Evolutionary conservation across 2,888 invertebrate genomes (phyloP), one percentile per base, ranked within the genome.

Genomic region (Andrena trimmerana): DNA sequence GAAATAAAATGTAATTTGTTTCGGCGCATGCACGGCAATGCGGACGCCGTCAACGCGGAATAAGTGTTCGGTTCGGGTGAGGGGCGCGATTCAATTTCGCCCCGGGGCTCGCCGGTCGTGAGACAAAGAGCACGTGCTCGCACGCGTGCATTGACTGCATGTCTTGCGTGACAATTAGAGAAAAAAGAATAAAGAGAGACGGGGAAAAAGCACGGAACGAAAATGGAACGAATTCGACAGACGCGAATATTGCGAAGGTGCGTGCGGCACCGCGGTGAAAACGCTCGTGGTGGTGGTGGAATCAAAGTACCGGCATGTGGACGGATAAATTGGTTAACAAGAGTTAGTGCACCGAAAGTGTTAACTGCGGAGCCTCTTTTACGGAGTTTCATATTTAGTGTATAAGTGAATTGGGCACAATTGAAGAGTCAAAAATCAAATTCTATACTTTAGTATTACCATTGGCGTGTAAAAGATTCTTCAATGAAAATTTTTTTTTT

Each of bases 91-190:
- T 80, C 82, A 76, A 85, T 87, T 86, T 78, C 65, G 66, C 24
- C 54, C 27, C 3, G 62, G 27, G 27, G 48, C 20, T 79, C 50
- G 16, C 13, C 54, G 70, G 67, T 75, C 85, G 77, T 78, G 67
- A 8, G 73, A 76, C 72, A 73, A 72, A 73, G 71, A 60, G 33
- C 82, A 78, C 50, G 69, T 79, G 72, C 52, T 52, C n/a, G 24
- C 16, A n/a, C 33, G 59, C 72, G 71, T 60, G 66, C 50, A 74
- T 54, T 16, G 70, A 60, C 42, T 16, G 74, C 68, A 60, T 20
- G 60, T 59, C 57, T 87, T 57, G 74, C 86, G 79, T 81, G 78
- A 86, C 88, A 82, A 85, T 85, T 82, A 78, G 31, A 78, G 31
- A 72, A 68, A 54, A n/a, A 70, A 66, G 69, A 50, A 36, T 6